Percentiles rank a stretch among this genome's conserved stretches.
Evolutionary conservation across 2,797 vertebrate genomes (phyloP).

Genomic region (Tiaroga cobitis): DNA sequence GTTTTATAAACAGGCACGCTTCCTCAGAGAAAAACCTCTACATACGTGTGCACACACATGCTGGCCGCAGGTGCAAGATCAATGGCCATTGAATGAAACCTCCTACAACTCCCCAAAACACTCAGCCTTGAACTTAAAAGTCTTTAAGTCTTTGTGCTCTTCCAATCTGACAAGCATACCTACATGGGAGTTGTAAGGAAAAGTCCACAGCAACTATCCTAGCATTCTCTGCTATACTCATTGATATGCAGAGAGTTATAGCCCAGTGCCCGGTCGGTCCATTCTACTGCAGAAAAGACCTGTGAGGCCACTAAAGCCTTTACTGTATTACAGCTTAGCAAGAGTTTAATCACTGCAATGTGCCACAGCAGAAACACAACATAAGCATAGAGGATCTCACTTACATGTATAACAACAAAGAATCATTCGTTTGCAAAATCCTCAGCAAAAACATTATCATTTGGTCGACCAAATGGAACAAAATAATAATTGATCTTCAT

Average conservation of each 20-base stretch:
- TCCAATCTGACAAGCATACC: slow-evolving; percentile 7
- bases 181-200: slow-evolving; percentile 15
- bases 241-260: slow-evolving; percentile 42
- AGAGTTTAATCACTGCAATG: slow-evolving; percentile 22
- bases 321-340: slow-evolving; percentile 58
- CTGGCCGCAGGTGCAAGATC: slow-evolving; percentile 75
- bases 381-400: background rate
- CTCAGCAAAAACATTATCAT: background rate
- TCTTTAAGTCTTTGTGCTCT: slow-evolving; percentile 19
- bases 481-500: background rate
- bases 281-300: slow-evolving; percentile 21
- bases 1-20: slow-evolving; percentile 49
- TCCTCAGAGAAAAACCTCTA: slow-evolving; percentile 71
- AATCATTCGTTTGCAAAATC: background rate
- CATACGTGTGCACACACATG: slow-evolving; percentile 48
- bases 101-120: slow-evolving; percentile 13
- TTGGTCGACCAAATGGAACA: background rate
- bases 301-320: slow-evolving; percentile 31
- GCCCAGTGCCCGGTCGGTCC: background rate
- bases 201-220: slow-evolving; percentile 6
- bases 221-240: slow-evolving; percentile 15
- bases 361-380: slow-evolving; percentile 1
- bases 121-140: slow-evolving; percentile 18
- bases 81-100: slow-evolving; percentile 71
- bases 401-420: background rate